Evolutionary conservation across 2,113 vertebrate genomes (phyloP).

Genomic region (Mixornis gularis): DNA sequence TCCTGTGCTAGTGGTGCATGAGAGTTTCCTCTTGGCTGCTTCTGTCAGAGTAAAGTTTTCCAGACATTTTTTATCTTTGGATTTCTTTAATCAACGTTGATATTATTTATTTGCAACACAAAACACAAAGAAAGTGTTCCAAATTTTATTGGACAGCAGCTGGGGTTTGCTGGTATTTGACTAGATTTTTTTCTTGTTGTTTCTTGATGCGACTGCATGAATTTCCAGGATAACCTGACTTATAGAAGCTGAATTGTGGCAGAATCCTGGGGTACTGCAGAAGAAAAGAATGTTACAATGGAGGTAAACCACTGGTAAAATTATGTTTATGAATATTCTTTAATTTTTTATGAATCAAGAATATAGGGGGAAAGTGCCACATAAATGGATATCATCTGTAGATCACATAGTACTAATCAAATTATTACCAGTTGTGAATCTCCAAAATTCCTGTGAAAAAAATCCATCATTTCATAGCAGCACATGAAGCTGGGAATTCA

Average conservation of each 20-base stretch:
- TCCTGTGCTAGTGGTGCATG: rapidly evolving
- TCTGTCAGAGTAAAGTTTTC: neutral
- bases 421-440: neutral
- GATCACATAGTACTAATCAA: neutral
- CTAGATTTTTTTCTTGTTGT: neutral
- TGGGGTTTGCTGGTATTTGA: neutral
- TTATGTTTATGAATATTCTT: neutral
- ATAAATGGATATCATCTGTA: neutral
- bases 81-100: neutral
- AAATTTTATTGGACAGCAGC: neutral
- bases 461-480: neutral
- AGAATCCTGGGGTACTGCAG: neutral
- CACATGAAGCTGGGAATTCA: neutral
- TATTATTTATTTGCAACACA: neutral
- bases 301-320: neutral
- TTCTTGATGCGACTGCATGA: neutral
- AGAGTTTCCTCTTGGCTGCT: neutral
- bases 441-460: neutral
- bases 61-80: rapidly evolving
- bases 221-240: neutral
- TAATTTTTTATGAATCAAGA: neutral
- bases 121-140: neutral
- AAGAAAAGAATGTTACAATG: neutral
- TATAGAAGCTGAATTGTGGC: neutral
- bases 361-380: neutral